Percentiles rank a stretch among this genome's conserved stretches.
Conservation (phyloP, 2,888 invertebrate species). For the Endomychus coccineus region DNA sequence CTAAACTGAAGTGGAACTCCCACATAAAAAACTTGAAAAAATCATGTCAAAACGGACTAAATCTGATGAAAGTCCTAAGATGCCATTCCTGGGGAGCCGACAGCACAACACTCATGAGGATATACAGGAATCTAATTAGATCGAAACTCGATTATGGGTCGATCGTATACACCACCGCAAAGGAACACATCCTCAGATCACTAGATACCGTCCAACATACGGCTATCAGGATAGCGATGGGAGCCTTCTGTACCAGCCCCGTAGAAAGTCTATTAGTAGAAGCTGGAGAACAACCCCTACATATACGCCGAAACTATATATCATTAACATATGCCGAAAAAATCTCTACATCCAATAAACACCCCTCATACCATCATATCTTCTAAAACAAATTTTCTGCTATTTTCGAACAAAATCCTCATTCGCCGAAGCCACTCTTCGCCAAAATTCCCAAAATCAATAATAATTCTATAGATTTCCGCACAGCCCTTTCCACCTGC, state of each 20-base stretch:
- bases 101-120: constrained; percentile 7
- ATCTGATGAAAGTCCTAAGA: constrained; percentile 16
- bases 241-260: constrained; percentile 12
- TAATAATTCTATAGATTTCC: constrained; percentile 1
- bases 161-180: constrained; percentile 21
- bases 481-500: background rate
- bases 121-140: constrained; percentile 15
- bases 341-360: constrained; percentile 3
- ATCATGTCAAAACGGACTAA: constrained; percentile 13
- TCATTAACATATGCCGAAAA: constrained; percentile 1
- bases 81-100: constrained; percentile 17
- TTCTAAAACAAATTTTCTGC: constrained; percentile 2
- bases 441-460: constrained; percentile 1
- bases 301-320: background rate
- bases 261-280: constrained; percentile 3
- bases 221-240: constrained; percentile 15
- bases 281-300: constrained; percentile 3
- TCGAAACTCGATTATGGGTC: constrained; percentile 24
- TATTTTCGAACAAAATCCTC: background rate
- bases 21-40: constrained; percentile 11
- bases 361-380: constrained; percentile 1
- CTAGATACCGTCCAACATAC: constrained; percentile 18
- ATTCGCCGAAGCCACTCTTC: constrained; percentile 1
- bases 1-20: constrained; percentile 14
- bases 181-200: constrained; percentile 4